Evolutionary conservation across 2,113 vertebrate species (phyloP).

Genomic region (Ginglymostoma cirratum): DNA sequence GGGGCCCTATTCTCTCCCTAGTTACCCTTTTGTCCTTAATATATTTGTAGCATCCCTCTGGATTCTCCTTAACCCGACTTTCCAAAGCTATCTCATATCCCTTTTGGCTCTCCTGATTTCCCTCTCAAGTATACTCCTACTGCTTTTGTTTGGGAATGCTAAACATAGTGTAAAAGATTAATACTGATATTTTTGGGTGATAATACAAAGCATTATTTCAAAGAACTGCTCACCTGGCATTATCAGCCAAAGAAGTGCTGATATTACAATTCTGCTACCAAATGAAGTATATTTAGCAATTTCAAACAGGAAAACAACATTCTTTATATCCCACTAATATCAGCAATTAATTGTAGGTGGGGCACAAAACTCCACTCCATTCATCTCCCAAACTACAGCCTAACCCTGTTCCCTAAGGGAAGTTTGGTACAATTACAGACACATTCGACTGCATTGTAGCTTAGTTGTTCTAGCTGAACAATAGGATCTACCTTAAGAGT

Average conservation of each 20-base stretch:
- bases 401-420: not conserved
- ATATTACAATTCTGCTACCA: not conserved
- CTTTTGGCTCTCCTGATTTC: too few relatives aligned
- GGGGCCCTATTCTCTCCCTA: too few relatives aligned
- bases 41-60: too few relatives aligned
- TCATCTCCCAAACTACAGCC: not conserved
- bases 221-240: not conserved
- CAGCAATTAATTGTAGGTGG: not conserved
- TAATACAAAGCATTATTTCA: not conserved
- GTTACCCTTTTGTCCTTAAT: too few relatives aligned
- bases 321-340: not conserved
- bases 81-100: too few relatives aligned
- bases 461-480: not conserved
- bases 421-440: not conserved
- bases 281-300: not conserved
- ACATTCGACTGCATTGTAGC: not conserved
- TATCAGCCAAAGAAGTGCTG: not conserved
- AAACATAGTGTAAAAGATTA: not conserved
- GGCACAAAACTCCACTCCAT: not conserved
- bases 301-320: slow-evolving; percentile 11
- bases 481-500: not conserved
- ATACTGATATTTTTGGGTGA: not conserved
- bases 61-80: too few relatives aligned
- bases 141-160: not conserved
- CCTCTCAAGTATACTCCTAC: too few relatives aligned